Conservation (phyloP, 2,113 vertebrate species). For the Pholis gunnellus region DNA sequence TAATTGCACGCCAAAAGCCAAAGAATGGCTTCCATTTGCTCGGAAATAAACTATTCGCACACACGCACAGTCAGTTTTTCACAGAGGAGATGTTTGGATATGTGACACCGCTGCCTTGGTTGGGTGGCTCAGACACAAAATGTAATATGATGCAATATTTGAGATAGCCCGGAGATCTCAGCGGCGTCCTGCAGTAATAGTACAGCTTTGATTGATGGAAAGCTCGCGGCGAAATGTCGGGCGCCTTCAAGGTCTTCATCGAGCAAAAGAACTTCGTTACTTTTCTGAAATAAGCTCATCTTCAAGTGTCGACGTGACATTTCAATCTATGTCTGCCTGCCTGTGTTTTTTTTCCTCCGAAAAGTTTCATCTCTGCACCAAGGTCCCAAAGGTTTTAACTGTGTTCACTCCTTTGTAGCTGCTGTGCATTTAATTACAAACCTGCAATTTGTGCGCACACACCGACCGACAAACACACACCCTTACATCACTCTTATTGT, state of each 20-base stretch:
- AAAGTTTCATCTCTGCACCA: constrained; percentile 37
- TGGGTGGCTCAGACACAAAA: constrained; percentile 55
- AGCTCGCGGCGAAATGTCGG: constrained; percentile 65
- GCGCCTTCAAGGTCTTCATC: constrained; percentile 62
- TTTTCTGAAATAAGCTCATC: constrained; percentile 65
- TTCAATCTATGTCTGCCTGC: constrained; percentile 58
- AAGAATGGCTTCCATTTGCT: constrained; percentile 44
- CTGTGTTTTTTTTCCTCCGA: constrained; percentile 14
- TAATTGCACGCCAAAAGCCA: constrained; percentile 49
- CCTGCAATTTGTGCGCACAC: constrained; percentile 2
- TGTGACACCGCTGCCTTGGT: constrained; percentile 23
- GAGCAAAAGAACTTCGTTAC: constrained; percentile 60
- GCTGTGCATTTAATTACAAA: constrained; percentile 66
- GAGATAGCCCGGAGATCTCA: constrained; percentile 55
- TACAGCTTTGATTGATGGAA: constrained; percentile 70
- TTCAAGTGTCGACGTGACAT: constrained; percentile 67
- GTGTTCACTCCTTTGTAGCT: constrained; percentile 44
- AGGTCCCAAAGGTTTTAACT: constrained; percentile 43
- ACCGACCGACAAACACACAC: constrained; percentile 3
- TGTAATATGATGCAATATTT: constrained; percentile 65
- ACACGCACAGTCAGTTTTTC: background rate
- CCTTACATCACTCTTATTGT: constrained; percentile 43
- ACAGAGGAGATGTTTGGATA: constrained; percentile 35
- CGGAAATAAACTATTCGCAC: constrained; percentile 17
- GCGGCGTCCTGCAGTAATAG: constrained; percentile 54